A percentile compares a stretch with the other conserved stretches of the same genome.
phyloP scores from a whole-genome alignment of 2,797 vertebrate species.

The Octomys mimax region DNA sequence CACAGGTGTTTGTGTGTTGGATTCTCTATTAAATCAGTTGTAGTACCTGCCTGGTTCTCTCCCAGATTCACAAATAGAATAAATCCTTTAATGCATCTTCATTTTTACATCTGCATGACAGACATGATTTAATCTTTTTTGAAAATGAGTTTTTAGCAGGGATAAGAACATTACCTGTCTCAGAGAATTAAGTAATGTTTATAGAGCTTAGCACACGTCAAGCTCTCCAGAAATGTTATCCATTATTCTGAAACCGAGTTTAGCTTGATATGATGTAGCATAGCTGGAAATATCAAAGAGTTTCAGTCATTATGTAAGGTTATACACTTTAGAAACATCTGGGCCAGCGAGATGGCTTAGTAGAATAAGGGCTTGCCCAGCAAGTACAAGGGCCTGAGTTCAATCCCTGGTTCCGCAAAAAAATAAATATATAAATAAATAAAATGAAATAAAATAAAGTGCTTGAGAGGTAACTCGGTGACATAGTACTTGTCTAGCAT shows the following conservation, averaged over 20 bases:
- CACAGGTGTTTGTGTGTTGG: background rate
- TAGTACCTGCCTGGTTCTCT: background rate
- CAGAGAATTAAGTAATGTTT: background rate
- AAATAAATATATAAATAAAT: no score
- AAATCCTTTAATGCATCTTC: background rate
- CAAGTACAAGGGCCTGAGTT: no score
- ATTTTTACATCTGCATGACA: background rate
- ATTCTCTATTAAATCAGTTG: background rate
- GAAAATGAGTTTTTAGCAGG: constrained; percentile 39
- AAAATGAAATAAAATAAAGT: background rate
- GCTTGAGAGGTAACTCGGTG: background rate
- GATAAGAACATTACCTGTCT: constrained; percentile 1
- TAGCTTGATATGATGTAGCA: background rate
- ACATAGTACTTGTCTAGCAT: background rate
- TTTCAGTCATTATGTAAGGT: background rate
- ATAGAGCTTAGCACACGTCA: background rate
- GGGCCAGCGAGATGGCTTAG: no score
- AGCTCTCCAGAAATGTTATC: background rate
- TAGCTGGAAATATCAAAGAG: background rate
- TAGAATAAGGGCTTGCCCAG: no score
- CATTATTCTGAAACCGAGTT: constrained; percentile 4
- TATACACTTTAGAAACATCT: background rate
- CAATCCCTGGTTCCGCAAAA: no score
- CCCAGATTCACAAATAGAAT: background rate
- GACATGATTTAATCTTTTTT: background rate